Evolutionary conservation across 2,797 vertebrate genomes (phyloP).

Genomic region (Scleropages formosus): DNA sequence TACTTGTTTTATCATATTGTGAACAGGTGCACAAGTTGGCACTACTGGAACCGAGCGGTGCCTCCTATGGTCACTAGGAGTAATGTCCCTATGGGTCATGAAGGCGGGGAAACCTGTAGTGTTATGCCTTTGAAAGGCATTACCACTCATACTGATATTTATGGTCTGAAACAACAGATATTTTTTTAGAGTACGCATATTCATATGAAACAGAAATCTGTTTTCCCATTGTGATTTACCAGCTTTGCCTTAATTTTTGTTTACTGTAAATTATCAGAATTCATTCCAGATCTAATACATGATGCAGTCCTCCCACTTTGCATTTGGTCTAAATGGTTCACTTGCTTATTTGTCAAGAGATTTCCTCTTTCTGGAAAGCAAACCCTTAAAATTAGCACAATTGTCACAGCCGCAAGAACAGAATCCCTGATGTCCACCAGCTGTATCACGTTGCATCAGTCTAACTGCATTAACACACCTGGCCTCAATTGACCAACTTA

Average conservation of each 20-base stretch:
- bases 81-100: too few species aligned
- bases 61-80: too few species aligned
- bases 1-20: too few species aligned
- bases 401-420: background rate
- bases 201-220: background rate
- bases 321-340: background rate
- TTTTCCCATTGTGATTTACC: background rate
- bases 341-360: background rate
- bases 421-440: background rate
- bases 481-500: too few species aligned
- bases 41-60: too few species aligned
- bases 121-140: too few species aligned
- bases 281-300: constrained; percentile 14
- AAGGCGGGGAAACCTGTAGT: too few species aligned
- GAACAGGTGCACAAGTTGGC: too few species aligned
- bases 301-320: constrained; percentile 1
- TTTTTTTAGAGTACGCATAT: background rate
- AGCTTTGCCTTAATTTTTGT: constrained; percentile 2
- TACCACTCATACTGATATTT: too few species aligned
- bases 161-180: background rate
- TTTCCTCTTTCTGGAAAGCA: background rate
- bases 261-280: constrained; percentile 23
- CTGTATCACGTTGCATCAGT: too few species aligned
- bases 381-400: too few species aligned
- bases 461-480: too few species aligned